Base-by-base conservation (phyloP, 2,888 invertebrate species). In the Nesidiocoris tenuis region DNA sequence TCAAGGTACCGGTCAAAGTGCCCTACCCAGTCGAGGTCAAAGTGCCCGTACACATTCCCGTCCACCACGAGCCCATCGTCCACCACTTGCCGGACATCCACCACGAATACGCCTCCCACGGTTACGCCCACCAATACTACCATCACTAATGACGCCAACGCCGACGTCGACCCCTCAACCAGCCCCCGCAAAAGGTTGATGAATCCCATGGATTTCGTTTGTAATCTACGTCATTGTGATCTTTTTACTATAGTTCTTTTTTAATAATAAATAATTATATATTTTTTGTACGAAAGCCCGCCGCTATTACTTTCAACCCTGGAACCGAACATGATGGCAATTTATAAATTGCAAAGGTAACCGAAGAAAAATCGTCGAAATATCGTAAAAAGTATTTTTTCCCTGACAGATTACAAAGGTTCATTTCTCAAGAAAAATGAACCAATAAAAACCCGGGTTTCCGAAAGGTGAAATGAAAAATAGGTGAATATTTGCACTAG, bases 11-110 rank as follows among this genome's bases (percentile, higher is more conserved):
- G 19, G 89, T 90, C 0, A 86, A 88, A 55, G 86, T 90, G 56
- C 90, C 89, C 0, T 88, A 88, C 82, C 88, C 89, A 16, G 89
- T 89, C 0, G 89, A 90, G 82, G 79, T 81, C 19, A 81, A 87
- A 85, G 87, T 89, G 84, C 89, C 89, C 79, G 89, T 91, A 54
- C 89, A 89, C 80, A 88, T 91, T 56, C 84, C 91, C 0, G 88
- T 89, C 81, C 80, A 80, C 75, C 74, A 86, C 56, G 78, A 81
- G 65, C 19, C 25, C 19, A 3, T 12, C 39, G 79, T 81, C 23
- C 77, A 80, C 7, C 66, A 79, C 16, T 57, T 71, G 21, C 55
- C 55, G 12, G 19, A 55, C 3, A 7, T 18, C 59, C 75, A 78
- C 74, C 63, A 78, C 55, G 79, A 72, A 12, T 78, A 80, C 70